A percentile compares a stretch with the other conserved stretches of the same genome.
Conservation (phyloP, 2,888 invertebrate genomes). For the Melolontha melolontha region DNA sequence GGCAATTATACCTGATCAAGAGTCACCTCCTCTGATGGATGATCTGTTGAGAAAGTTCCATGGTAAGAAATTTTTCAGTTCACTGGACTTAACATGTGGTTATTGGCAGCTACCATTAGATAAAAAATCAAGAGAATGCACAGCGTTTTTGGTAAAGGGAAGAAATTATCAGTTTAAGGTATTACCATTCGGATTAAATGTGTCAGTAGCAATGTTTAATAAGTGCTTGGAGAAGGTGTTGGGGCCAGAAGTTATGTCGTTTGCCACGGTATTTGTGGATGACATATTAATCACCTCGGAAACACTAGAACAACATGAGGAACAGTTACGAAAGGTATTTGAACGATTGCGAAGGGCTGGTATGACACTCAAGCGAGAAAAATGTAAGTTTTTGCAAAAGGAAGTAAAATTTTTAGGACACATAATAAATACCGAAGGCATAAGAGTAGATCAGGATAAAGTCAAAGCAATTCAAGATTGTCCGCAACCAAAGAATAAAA, state of each 20-base stretch:
- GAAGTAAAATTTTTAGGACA: constrained; percentile 51
- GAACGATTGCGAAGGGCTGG: constrained; percentile 37
- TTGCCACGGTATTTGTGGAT: no score
- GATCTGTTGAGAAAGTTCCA: no score
- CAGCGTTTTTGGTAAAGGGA: constrained; percentile 49
- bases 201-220: constrained; percentile 45
- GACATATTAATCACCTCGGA: constrained; percentile 44
- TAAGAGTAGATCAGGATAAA: constrained; percentile 44
- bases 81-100: constrained; percentile 48
- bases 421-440: constrained; percentile 46
- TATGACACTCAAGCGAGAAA: constrained; percentile 49
- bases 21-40: neutral
- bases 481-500: no score
- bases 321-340: constrained; percentile 45
- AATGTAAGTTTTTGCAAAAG: constrained; percentile 47
- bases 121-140: constrained; percentile 46
- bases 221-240: constrained; percentile 44
- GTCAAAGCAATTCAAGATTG: neutral
- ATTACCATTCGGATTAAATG: constrained; percentile 45
- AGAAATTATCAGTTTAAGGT: constrained; percentile 47
- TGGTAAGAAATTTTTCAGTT: no score
- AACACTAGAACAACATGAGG: constrained; percentile 44
- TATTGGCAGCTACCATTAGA: constrained; percentile 51
- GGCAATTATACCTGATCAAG: neutral
- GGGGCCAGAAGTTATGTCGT: constrained; percentile 42